These are phyloP conservation scores for Oscheius sp. DNA, from an alignment of 2,888 invertebrate species.

Conservation along the genomic window DNA sequence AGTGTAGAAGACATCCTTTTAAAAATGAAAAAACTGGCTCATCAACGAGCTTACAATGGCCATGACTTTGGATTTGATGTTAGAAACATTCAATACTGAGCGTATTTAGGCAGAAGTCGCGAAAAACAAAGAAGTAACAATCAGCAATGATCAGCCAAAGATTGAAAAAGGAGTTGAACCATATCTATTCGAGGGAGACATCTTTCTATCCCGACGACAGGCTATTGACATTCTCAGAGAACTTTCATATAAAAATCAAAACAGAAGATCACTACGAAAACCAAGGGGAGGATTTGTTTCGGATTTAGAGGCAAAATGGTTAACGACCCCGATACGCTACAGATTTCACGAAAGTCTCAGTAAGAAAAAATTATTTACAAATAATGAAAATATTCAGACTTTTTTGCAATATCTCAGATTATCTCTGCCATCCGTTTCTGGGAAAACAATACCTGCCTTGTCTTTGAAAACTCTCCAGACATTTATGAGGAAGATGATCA, in stretches of 20 bases:
- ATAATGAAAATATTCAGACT: slow-evolving; percentile 41
- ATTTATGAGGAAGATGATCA: slow-evolving; percentile 54
- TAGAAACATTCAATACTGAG: slow-evolving; percentile 5
- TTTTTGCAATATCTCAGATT: slow-evolving; percentile 65
- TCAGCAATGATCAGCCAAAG: slow-evolving; percentile 58
- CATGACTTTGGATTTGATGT: slow-evolving; percentile 63
- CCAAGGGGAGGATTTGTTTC: slow-evolving; percentile 46
- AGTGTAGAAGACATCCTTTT: slow-evolving; percentile 51
- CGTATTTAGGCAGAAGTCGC: slow-evolving; percentile 52
- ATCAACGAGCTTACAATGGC: slow-evolving; percentile 55
- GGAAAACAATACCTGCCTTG: slow-evolving; percentile 66
- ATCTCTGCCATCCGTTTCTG: slow-evolving; percentile 64
- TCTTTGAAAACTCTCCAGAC: slow-evolving; percentile 58
- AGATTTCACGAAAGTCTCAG: slow-evolving; percentile 66
- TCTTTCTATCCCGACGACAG: slow-evolving; percentile 62
- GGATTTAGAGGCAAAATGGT: slow-evolving; percentile 64
- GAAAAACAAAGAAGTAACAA: slow-evolving; percentile 53
- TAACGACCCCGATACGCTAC: slow-evolving; percentile 59
- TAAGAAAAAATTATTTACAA: slow-evolving; percentile 2
- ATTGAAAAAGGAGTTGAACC: slow-evolving; percentile 57
- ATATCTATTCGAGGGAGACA: slow-evolving; percentile 68
- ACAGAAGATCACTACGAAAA: background rate
- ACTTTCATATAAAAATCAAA: slow-evolving; percentile 34
- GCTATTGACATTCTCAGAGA: slow-evolving; percentile 59
- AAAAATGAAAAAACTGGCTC: slow-evolving; percentile 58